Conservation (phyloP, 2,888 invertebrate species). For the Teleogryllus oceanicus region DNA sequence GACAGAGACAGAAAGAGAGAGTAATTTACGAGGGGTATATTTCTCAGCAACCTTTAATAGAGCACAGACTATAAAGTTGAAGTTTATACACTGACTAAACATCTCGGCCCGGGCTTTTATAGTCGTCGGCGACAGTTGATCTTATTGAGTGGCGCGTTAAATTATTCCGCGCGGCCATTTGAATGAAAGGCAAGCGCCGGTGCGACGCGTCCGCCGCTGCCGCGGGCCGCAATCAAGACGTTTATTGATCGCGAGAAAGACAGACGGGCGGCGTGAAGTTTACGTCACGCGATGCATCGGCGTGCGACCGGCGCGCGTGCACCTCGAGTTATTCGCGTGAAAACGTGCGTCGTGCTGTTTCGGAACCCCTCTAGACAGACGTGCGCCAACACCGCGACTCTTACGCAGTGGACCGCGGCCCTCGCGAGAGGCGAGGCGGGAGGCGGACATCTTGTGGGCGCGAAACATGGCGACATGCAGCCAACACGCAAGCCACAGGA, state of each 20-base stretch:
- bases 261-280: too few species aligned
- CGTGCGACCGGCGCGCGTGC: too few species aligned
- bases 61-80: conserved; percentile 12
- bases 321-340: too few species aligned
- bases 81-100: conserved; percentile 4
- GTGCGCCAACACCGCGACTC: not conserved
- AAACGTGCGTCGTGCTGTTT: too few species aligned
- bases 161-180: conserved; percentile 7
- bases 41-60: conserved; percentile 18
- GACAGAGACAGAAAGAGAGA: not conserved
- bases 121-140: conserved; percentile 18
- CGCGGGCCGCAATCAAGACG: not conserved
- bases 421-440: too few species aligned
- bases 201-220: not conserved
- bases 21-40: not conserved
- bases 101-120: not conserved
- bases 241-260: not conserved
- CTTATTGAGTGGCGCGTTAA: conserved; percentile 8
- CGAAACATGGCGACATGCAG: conserved; percentile 10
- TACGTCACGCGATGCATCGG: too few species aligned
- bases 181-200: not conserved
- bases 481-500: not conserved
- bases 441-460: not conserved
- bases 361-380: not conserved
- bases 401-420: not conserved